Percentiles rank a stretch among this genome's conserved stretches.
phyloP scores from a whole-genome alignment of 2,888 invertebrate genomes.

The Strigamia crassipes region DNA sequence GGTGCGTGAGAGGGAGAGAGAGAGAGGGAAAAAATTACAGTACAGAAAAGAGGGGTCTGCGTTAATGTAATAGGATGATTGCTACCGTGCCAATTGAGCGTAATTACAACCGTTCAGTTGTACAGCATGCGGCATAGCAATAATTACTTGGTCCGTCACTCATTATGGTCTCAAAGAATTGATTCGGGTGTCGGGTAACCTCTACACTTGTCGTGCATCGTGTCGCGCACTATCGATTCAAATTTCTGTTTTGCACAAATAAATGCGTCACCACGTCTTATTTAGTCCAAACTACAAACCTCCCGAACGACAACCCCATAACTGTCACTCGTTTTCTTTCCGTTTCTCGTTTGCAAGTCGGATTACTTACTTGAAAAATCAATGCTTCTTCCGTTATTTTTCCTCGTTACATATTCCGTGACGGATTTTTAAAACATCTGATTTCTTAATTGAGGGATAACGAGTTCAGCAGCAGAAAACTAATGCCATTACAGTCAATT shows the following conservation, averaged over 20 bases:
- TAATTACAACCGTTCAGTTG: conserved; percentile 26
- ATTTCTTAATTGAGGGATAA: background rate
- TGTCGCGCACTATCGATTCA: background rate
- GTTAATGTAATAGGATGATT: conserved; percentile 31
- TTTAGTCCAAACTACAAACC: background rate
- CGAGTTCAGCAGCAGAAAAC: background rate
- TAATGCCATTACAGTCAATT: background rate
- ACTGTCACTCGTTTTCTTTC: conserved; percentile 3
- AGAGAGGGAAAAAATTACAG: background rate
- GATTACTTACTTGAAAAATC: background rate
- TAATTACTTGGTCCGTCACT: conserved; percentile 24
- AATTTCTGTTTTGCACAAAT: conserved; percentile 5
- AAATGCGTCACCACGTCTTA: background rate
- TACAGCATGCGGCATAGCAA: conserved; percentile 12
- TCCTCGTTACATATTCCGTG: background rate
- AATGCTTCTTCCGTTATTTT: background rate
- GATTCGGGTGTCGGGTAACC: conserved; percentile 10
- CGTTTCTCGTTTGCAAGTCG: conserved; percentile 1
- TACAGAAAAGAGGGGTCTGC: background rate
- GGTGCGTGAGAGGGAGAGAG: background rate
- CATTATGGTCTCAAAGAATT: conserved; percentile 18
- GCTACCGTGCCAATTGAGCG: conserved; percentile 31
- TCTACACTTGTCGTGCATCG: conserved; percentile 2
- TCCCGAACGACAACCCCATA: background rate
- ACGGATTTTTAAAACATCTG: background rate